Percentiles rank a stretch among this genome's conserved stretches.
These are phyloP conservation scores for Kryptolebias ocellatus DNA, from an alignment of 2,797 vertebrate genomes.

Conservation along the genomic window DNA sequence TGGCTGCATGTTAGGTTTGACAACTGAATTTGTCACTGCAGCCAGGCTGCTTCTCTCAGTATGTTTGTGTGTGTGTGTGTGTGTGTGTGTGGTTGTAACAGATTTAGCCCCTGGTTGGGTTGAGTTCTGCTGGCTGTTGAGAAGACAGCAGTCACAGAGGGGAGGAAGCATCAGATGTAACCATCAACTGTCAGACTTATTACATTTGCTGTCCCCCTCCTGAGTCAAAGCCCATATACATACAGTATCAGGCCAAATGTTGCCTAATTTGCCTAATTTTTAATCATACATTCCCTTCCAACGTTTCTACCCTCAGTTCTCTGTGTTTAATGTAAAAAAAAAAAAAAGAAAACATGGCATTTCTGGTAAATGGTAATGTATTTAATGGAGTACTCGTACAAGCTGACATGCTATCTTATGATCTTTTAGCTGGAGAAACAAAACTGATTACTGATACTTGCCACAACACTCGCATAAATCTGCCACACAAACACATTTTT, in stretches of 20 bases:
- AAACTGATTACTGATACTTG: conserved; percentile 44
- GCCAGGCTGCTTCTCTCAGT: conserved; percentile 22
- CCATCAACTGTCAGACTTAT: conserved; percentile 69
- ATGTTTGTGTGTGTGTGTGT: conserved; percentile 18
- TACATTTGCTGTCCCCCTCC: conserved; percentile 60
- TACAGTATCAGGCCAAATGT: conserved; percentile 62
- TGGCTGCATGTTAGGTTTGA: conserved; percentile 45
- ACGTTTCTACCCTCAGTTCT: conserved; percentile 1
- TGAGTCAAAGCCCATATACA: conserved; percentile 72
- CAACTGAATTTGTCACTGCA: conserved; percentile 55
- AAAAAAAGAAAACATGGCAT: neutral
- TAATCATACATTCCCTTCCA: conserved; percentile 25
- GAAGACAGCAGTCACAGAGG: conserved; percentile 67
- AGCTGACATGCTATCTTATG: conserved; percentile 3
- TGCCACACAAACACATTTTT: conserved; percentile 10
- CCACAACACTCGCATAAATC: conserved; percentile 44
- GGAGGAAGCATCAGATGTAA: conserved; percentile 55
- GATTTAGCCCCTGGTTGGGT: conserved; percentile 51
- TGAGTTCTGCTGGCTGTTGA: conserved; percentile 45
- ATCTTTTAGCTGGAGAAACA: conserved; percentile 26
- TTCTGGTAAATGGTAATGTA: neutral
- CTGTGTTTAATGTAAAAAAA: neutral
- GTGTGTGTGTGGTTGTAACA: conserved; percentile 31
- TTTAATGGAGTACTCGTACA: conserved; percentile 25
- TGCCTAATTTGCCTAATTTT: conserved; percentile 66